Conservation (phyloP, 2,113 vertebrate species). For the Crotophaga sulcirostris region DNA sequence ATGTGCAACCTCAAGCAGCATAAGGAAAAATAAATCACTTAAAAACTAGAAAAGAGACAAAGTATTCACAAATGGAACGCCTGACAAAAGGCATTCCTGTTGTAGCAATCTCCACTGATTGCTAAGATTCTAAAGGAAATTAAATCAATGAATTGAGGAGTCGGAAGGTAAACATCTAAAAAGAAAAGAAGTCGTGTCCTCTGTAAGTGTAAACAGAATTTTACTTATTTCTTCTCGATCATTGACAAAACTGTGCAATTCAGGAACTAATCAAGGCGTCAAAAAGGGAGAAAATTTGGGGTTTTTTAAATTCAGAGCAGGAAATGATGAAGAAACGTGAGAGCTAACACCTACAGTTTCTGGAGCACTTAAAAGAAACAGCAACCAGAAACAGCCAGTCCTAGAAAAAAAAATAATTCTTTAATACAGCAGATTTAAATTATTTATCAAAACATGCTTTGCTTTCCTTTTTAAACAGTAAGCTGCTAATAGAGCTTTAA, state of each 20-base stretch:
- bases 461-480: background rate
- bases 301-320: background rate
- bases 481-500: background rate
- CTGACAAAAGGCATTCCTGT: background rate
- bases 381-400: conserved; percentile 3
- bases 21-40: background rate
- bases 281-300: background rate
- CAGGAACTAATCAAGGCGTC: background rate
- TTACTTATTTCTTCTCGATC: background rate
- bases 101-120: background rate
- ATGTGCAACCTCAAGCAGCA: background rate
- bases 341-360: background rate
- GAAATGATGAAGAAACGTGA: background rate
- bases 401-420: background rate
- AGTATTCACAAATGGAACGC: background rate
- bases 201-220: background rate
- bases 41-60: background rate
- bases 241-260: background rate
- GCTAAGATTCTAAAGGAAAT: background rate
- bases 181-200: background rate
- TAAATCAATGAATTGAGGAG: background rate
- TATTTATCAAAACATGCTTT: background rate
- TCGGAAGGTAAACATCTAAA: background rate
- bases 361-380: background rate
- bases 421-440: background rate